These are phyloP conservation scores for Drosophila quadrilineata DNA, from an alignment of 1,140 invertebrate species.

Conservation along the genomic window DNA sequence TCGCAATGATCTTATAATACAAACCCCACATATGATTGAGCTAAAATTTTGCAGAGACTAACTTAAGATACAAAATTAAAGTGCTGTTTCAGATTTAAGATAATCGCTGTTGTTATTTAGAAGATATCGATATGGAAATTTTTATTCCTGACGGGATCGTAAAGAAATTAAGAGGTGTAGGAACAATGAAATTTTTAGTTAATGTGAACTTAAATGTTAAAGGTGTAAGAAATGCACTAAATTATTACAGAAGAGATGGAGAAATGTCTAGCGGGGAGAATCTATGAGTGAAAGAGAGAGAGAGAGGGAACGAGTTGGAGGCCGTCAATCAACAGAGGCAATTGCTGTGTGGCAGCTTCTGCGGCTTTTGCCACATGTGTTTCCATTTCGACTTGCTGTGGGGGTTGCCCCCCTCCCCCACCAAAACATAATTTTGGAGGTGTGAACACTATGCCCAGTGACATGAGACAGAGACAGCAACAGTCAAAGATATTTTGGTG, in stretches of 20 bases:
- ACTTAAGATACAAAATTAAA: background rate
- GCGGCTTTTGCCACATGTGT: slow-evolving; percentile 22
- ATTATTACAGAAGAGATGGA: background rate
- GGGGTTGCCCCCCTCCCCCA: slow-evolving; percentile 13
- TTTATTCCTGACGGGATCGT: background rate
- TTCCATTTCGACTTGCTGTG: background rate
- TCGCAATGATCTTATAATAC: background rate
- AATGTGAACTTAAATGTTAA: slow-evolving; percentile 13
- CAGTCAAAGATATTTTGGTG: slow-evolving; percentile 14
- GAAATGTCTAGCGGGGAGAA: too few species aligned
- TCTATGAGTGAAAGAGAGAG: background rate
- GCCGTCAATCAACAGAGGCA: slow-evolving; percentile 52
- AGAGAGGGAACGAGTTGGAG: background rate
- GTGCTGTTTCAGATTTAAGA: too few species aligned
- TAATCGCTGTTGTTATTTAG: too few species aligned
- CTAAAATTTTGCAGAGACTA: background rate
- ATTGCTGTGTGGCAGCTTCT: slow-evolving; percentile 2
- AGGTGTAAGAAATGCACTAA: slow-evolving; percentile 19
- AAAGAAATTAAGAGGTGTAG: too few species aligned
- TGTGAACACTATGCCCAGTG: slow-evolving; percentile 54
- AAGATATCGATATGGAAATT: too few species aligned
- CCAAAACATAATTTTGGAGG: slow-evolving; percentile 61
- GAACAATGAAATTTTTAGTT: too few species aligned
- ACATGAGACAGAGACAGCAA: slow-evolving; percentile 22
- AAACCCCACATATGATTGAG: background rate